A percentile compares a stretch with the other conserved stretches of the same genome.
These are phyloP conservation scores for Oriolus oriolus DNA, from an alignment of 2,113 vertebrate species.

Conservation along the genomic window DNA sequence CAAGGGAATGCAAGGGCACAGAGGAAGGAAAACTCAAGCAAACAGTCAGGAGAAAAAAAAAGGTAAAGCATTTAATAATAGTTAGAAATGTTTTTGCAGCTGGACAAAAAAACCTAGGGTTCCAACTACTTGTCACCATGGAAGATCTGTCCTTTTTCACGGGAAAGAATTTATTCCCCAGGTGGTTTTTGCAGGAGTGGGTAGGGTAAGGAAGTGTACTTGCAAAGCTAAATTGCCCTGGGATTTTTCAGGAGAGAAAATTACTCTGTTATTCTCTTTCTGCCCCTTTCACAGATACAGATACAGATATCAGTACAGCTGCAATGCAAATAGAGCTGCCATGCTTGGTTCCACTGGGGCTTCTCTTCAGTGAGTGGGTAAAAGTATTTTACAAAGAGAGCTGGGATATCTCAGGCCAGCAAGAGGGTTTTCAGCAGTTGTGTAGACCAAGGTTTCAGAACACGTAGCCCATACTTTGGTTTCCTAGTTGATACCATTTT, in stretches of 20 bases:
- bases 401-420: background rate
- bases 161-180: background rate
- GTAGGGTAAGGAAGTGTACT: background rate
- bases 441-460: background rate
- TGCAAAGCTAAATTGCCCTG: background rate
- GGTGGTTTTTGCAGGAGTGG: background rate
- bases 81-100: conserved; percentile 40
- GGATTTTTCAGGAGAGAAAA: background rate
- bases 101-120: background rate
- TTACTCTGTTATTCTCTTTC: background rate
- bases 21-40: background rate
- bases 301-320: background rate
- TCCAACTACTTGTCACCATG: background rate
- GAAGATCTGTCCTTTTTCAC: background rate
- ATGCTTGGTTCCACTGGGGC: background rate
- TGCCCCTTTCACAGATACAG: background rate
- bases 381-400: background rate
- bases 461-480: rapidly evolving
- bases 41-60: background rate
- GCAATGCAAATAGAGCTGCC: background rate
- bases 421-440: background rate
- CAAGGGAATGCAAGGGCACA: background rate
- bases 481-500: background rate
- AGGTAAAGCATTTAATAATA: background rate
- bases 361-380: background rate